Evolutionary conservation across 37 sponge, comb jelly and placozoan genomes (phyloP).

Genomic region (Trichoplax adhaerens): DNA sequence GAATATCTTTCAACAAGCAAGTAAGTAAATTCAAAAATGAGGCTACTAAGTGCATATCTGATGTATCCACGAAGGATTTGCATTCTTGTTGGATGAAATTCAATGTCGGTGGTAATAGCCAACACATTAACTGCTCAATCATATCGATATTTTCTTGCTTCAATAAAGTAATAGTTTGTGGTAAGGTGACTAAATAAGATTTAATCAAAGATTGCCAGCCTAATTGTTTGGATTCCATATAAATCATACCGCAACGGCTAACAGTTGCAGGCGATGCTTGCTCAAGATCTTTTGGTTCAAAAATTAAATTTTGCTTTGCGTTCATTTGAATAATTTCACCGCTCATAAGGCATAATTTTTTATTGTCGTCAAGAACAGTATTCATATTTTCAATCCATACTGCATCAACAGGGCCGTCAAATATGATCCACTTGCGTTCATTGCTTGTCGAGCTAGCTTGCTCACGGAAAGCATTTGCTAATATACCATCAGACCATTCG

Average conservation of each 20-base stretch:
- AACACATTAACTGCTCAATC: no score
- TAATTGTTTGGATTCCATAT: conserved; percentile 34
- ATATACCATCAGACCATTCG: conserved; percentile 93
- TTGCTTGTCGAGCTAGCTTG: conserved; percentile 69
- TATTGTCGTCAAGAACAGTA: conserved; percentile 94
- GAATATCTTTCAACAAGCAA: conserved; percentile 59
- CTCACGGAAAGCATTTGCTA: conserved; percentile 90
- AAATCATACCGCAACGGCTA: conserved; percentile 83
- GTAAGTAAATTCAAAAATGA: conserved; percentile 59
- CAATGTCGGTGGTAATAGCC: neutral
- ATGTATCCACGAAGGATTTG: conserved; percentile 62
- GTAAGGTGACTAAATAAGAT: conserved; percentile 59
- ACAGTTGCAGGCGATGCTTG: conserved; percentile 98
- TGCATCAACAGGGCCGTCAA: conserved; percentile 99
- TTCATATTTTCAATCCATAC: conserved; percentile 99
- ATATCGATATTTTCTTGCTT: no score
- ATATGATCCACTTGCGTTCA: conserved; percentile 92
- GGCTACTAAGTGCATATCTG: conserved; percentile 47
- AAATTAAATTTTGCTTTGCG: conserved; percentile 82
- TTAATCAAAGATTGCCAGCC: conserved; percentile 82
- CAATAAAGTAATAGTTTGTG: conserved; percentile 21
- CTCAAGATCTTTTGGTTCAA: conserved; percentile 96
- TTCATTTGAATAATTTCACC: conserved; percentile 99
- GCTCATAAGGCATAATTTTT: conserved; percentile 94
- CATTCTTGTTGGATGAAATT: conserved; percentile 75